Percentiles rank a stretch among this genome's conserved stretches.
phyloP scores from a whole-genome alignment of 2,113 vertebrate genomes.

The Blennius ocellaris region DNA sequence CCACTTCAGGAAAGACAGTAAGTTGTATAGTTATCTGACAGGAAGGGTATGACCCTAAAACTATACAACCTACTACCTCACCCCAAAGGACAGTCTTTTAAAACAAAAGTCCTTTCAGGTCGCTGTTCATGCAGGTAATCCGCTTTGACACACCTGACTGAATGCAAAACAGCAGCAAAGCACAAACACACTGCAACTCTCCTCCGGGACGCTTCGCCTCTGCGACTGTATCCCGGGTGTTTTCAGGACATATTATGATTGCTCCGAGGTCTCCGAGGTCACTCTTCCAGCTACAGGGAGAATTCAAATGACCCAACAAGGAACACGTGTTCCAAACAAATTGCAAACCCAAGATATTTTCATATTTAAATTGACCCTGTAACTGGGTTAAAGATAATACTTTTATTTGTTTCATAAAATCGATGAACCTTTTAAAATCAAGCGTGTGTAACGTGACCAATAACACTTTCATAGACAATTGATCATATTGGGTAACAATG shows the following conservation, averaged over 20 bases:
- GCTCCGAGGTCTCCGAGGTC: constrained; percentile 61
- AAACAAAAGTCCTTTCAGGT: constrained; percentile 29
- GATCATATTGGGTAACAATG: too few species aligned
- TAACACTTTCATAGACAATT: too few species aligned
- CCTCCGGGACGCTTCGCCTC: constrained; percentile 35
- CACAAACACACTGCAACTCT: constrained; percentile 50
- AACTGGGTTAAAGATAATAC: constrained; percentile 5
- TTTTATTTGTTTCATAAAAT: background rate
- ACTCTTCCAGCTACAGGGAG: constrained; percentile 22
- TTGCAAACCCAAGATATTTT: constrained; percentile 38
- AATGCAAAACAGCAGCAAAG: constrained; percentile 65
- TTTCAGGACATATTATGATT: constrained; percentile 44
- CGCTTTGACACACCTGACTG: constrained; percentile 50
- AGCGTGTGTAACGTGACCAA: too few species aligned
- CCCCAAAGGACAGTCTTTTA: constrained; percentile 94
- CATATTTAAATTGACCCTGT: constrained; percentile 50
- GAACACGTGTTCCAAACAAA: constrained; percentile 45
- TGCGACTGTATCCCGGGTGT: constrained; percentile 22
- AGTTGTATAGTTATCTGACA: constrained; percentile 99
- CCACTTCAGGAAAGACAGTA: constrained; percentile 99
- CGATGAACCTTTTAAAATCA: background rate
- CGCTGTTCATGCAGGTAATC: constrained; percentile 43
- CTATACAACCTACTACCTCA: constrained; percentile 99
- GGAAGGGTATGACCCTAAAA: constrained; percentile 97
- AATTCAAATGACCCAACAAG: constrained; percentile 62